Evolutionary conservation across 1,140 invertebrate genomes (phyloP).

Genomic region (Acyrthosiphon pisum): DNA sequence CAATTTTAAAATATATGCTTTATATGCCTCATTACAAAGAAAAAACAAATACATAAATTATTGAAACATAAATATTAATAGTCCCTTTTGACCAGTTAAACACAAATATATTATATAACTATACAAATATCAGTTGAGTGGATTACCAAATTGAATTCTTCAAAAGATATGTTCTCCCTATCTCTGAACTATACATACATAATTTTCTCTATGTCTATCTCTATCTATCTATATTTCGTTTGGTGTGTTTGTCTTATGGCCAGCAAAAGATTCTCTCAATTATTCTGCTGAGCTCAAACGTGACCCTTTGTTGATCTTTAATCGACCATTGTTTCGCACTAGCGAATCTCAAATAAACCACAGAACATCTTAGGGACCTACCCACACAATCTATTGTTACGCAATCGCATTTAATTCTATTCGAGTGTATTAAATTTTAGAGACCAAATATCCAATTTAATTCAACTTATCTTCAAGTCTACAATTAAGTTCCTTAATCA

Average conservation of each 20-base stretch:
- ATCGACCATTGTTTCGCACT: slow-evolving; percentile 47
- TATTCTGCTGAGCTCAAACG: slow-evolving; percentile 28
- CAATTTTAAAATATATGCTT: not conserved
- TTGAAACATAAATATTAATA: not conserved
- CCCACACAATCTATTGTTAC: slow-evolving; percentile 3
- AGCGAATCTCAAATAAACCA: slow-evolving; percentile 32
- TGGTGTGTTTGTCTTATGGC: not conserved
- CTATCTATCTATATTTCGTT: not conserved
- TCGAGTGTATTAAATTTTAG: slow-evolving; percentile 17
- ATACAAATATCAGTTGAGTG: not conserved
- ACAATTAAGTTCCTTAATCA: slow-evolving; percentile 11
- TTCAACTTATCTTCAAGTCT: not conserved
- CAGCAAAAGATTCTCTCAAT: slow-evolving; percentile 3
- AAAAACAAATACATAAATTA: not conserved
- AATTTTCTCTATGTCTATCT: not conserved
- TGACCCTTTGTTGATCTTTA: slow-evolving; percentile 39
- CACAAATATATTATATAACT: not conserved
- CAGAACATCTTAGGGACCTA: slow-evolving; percentile 32
- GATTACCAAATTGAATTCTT: not conserved
- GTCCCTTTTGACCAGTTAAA: not conserved
- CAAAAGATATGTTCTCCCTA: not conserved
- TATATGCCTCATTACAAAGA: not conserved
- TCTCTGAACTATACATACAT: not conserved
- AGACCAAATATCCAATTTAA: not conserved
- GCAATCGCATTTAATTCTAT: slow-evolving; percentile 34